These are phyloP conservation scores for Sitobion miscanthi DNA, from an alignment of 1,140 invertebrate genomes.

Conservation along the genomic window DNA sequence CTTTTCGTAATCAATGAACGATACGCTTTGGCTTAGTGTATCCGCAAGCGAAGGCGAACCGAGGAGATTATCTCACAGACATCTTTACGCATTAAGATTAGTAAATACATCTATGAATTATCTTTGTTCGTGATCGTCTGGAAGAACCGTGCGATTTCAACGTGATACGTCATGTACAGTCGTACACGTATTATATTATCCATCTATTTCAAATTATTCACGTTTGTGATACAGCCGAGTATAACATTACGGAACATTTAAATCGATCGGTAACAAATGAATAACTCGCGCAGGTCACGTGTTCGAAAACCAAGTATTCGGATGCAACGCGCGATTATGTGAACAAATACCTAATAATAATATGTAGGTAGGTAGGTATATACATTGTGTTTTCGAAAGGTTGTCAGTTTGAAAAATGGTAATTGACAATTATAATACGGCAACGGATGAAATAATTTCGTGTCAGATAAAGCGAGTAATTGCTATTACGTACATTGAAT, in stretches of 20 bases:
- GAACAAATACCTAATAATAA: not conserved
- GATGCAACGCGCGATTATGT: not conserved
- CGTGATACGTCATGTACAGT: not conserved
- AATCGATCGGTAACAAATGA: conserved; percentile 10
- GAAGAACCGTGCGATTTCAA: not conserved
- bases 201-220: conserved; percentile 14
- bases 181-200: not conserved
- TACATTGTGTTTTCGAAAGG: not conserved
- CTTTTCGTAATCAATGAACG: not conserved
- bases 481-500: conserved; percentile 3
- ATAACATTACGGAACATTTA: conserved; percentile 7
- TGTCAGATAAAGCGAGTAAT: not conserved
- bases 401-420: not conserved
- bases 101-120: conserved; percentile 7
- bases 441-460: not conserved
- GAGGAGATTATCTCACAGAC: not conserved
- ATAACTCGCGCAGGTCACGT: not conserved
- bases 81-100: conserved; percentile 16
- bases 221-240: not conserved
- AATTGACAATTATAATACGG: conserved; percentile 12
- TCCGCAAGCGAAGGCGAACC: not conserved
- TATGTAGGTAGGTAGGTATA: not conserved
- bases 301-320: not conserved
- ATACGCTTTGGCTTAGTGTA: not conserved
- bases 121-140: conserved; percentile 15